A percentile compares a stretch with the other conserved stretches of the same genome.
These are phyloP conservation scores for Pandion haliaetus DNA, from an alignment of 2,113 vertebrate species.

Conservation along the genomic window DNA sequence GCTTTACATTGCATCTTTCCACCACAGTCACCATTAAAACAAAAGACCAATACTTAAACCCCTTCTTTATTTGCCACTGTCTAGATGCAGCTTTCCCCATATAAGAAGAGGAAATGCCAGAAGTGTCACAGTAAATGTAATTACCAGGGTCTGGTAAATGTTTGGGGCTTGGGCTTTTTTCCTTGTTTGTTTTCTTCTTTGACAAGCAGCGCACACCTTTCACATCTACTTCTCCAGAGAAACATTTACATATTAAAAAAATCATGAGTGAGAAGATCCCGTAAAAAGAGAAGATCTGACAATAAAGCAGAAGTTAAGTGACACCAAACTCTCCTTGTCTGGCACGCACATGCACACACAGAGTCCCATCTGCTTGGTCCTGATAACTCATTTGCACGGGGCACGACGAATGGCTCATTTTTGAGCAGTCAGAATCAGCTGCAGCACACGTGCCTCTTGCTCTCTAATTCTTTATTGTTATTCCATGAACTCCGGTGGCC, in stretches of 20 bases:
- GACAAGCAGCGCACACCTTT: background rate
- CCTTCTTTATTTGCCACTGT: background rate
- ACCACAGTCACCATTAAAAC: background rate
- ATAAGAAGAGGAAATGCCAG: slow-evolving; percentile 31
- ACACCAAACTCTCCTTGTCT: background rate
- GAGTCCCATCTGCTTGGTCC: slow-evolving; percentile 43
- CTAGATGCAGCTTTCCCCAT: background rate
- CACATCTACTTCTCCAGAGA: background rate
- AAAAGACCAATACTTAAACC: background rate
- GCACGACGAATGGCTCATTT: slow-evolving; percentile 68
- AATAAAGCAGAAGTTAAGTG: slow-evolving; percentile 54
- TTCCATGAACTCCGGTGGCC: slow-evolving; percentile 58
- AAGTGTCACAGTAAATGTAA: slow-evolving; percentile 56
- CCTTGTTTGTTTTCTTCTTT: background rate
- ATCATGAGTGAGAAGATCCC: background rate
- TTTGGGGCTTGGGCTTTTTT: background rate
- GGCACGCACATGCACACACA: background rate
- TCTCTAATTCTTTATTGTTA: slow-evolving; percentile 72
- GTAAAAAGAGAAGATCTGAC: background rate
- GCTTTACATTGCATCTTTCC: background rate
- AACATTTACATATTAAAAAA: background rate
- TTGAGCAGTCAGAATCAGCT: slow-evolving; percentile 72
- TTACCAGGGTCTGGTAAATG: slow-evolving; percentile 27
- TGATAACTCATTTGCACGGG: slow-evolving; percentile 61
- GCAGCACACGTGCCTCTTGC: slow-evolving; percentile 65